Percentiles rank a stretch among this genome's conserved stretches.
phyloP scores from a whole-genome alignment of 2,113 vertebrate species.

The Parus major region DNA sequence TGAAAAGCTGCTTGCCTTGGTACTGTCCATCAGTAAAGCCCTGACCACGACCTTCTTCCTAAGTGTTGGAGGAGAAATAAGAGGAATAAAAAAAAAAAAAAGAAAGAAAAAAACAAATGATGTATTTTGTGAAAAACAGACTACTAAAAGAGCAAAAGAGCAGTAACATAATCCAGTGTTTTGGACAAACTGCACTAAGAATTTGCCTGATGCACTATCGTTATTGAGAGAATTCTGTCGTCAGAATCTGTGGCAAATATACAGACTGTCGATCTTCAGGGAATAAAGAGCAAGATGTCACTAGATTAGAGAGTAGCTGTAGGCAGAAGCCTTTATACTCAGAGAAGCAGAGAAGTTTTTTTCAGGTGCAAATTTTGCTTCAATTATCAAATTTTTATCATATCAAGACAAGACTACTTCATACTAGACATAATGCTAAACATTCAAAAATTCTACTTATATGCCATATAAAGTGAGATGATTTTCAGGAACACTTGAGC shows the following conservation, averaged over 20 bases:
- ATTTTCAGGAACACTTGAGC: not conserved
- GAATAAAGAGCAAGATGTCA: not conserved
- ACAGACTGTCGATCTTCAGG: not conserved
- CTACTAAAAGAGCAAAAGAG: not conserved
- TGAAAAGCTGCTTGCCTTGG: conserved; percentile 94
- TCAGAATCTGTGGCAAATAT: not conserved
- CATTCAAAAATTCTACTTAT: not conserved
- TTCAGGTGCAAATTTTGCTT: not conserved
- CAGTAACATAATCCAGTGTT: not conserved
- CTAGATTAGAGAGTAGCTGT: not conserved
- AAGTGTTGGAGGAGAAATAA: not conserved
- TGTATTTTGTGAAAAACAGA: not conserved
- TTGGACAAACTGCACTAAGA: not conserved
- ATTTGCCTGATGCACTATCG: not conserved
- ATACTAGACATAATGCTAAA: not conserved
- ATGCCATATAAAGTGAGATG: not conserved
- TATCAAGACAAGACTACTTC: not conserved
- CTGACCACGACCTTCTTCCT: conserved; percentile 97
- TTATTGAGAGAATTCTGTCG: not conserved
- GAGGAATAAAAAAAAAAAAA: too few species aligned
- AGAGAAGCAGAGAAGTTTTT: not conserved
- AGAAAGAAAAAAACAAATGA: not conserved
- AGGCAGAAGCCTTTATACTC: not conserved
- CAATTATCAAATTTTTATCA: not conserved
- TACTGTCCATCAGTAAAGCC: conserved; percentile 97